Conservation (phyloP, 2,888 invertebrate species). For the Chouioia cunea region DNA sequence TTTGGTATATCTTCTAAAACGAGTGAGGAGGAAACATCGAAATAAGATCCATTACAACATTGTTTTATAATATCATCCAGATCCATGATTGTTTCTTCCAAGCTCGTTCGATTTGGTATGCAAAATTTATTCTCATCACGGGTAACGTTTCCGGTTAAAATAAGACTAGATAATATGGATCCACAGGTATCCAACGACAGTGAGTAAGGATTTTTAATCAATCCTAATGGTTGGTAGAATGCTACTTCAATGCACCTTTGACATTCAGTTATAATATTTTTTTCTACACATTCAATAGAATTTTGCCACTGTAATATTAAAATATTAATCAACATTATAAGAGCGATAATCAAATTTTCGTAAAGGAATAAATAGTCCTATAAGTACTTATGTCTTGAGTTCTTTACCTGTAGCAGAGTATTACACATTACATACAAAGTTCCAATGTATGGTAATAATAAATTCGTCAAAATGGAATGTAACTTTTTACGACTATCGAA, state of each 20-base stretch:
- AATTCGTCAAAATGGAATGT: slow-evolving; percentile 72
- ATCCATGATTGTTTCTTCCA: slow-evolving; percentile 53
- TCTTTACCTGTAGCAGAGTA: slow-evolving; percentile 70
- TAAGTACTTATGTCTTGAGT: slow-evolving; percentile 24
- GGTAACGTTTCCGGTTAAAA: slow-evolving; percentile 53
- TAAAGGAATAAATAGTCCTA: slow-evolving; percentile 24
- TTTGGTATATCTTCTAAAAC: slow-evolving; percentile 50
- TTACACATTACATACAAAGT: slow-evolving; percentile 72
- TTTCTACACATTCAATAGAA: slow-evolving; percentile 63
- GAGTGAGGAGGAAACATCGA: slow-evolving; percentile 52
- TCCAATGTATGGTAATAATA: slow-evolving; percentile 76
- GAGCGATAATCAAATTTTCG: slow-evolving; percentile 2
- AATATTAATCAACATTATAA: slow-evolving; percentile 1
- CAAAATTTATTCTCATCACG: slow-evolving; percentile 52
- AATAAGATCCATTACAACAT: slow-evolving; percentile 56
- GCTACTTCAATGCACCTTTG: slow-evolving; percentile 75
- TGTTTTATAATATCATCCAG: slow-evolving; percentile 55
- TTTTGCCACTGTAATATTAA: background rate
- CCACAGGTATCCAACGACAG: slow-evolving; percentile 76
- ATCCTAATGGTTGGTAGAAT: slow-evolving; percentile 63
- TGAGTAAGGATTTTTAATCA: slow-evolving; percentile 77
- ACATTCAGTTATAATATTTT: slow-evolving; percentile 71
- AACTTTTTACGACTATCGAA: slow-evolving; percentile 69
- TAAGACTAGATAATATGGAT: slow-evolving; percentile 58
- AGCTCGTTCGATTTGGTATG: slow-evolving; percentile 51